These are phyloP conservation scores for Pantherophis alleghaniensis DNA, from an alignment of 2,797 vertebrate genomes.

Conservation along the genomic window DNA sequence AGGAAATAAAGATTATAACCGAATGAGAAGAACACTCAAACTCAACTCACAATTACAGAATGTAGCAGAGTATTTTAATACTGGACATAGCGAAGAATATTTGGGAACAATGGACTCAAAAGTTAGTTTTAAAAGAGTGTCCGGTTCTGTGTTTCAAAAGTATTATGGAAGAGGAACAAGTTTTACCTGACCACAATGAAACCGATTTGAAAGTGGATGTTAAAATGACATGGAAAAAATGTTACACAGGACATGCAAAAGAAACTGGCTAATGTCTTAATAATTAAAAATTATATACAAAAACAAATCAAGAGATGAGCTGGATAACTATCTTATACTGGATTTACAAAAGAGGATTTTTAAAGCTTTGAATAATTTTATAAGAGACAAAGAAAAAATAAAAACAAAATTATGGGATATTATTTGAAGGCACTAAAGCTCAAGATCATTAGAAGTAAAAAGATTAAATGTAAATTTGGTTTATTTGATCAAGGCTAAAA, in stretches of 20 bases:
- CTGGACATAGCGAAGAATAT: not conserved
- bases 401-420: not conserved
- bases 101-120: not conserved
- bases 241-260: not conserved
- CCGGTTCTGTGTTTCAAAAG: not conserved
- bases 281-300: not conserved
- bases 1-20: not conserved
- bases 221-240: not conserved
- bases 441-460: not conserved
- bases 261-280: not conserved
- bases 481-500: not conserved
- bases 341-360: not conserved
- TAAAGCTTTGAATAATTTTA: not conserved
- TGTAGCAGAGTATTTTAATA: not conserved
- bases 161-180: not conserved
- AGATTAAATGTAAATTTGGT: not conserved
- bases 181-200: not conserved
- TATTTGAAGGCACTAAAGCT: not conserved
- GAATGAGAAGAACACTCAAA: not conserved
- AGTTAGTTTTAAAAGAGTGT: not conserved
- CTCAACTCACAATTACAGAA: not conserved
- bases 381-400: not conserved
- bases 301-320: not conserved
- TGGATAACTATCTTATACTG: not conserved
- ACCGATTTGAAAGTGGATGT: not conserved